Evolutionary conservation across 2,113 vertebrate species (phyloP).

Genomic region (Lagenorhynchus albirostris): DNA sequence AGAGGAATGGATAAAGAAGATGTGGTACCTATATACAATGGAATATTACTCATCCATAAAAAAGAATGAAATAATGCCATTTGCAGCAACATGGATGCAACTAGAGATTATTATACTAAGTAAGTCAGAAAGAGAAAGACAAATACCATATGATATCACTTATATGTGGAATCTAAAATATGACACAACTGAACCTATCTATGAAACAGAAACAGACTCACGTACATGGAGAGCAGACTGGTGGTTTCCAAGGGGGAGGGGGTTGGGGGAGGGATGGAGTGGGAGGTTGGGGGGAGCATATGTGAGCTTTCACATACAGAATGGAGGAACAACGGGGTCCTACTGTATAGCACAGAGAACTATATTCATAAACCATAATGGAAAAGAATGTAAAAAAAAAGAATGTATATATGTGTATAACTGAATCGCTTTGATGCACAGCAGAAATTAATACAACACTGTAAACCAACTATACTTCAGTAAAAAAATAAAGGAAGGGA

Average conservation of each 20-base stretch:
- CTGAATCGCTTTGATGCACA: not conserved
- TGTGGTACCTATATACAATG: rapidly evolving
- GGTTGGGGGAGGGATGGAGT: not conserved
- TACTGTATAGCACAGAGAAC: not conserved
- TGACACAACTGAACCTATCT: not conserved
- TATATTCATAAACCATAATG: not conserved
- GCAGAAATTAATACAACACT: not conserved
- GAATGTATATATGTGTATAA: not conserved
- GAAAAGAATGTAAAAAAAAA: not conserved
- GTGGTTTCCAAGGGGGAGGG: not conserved
- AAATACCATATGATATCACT: not conserved
- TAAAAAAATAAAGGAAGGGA: not conserved
- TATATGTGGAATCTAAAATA: not conserved
- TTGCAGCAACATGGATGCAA: not conserved
- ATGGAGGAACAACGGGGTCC: not conserved
- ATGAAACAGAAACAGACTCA: not conserved
- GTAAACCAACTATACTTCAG: not conserved
- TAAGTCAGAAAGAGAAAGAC: not conserved
- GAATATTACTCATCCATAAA: not conserved
- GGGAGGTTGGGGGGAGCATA: rapidly evolving
- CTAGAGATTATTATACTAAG: rapidly evolving
- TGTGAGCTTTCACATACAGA: not conserved
- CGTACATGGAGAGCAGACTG: rapidly evolving
- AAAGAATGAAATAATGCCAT: rapidly evolving
- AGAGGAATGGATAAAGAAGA: not conserved